A percentile compares a stretch with the other conserved stretches of the same genome.
Conservation (phyloP, 2,113 vertebrate genomes). For the Aspiorhynchus laticeps region DNA sequence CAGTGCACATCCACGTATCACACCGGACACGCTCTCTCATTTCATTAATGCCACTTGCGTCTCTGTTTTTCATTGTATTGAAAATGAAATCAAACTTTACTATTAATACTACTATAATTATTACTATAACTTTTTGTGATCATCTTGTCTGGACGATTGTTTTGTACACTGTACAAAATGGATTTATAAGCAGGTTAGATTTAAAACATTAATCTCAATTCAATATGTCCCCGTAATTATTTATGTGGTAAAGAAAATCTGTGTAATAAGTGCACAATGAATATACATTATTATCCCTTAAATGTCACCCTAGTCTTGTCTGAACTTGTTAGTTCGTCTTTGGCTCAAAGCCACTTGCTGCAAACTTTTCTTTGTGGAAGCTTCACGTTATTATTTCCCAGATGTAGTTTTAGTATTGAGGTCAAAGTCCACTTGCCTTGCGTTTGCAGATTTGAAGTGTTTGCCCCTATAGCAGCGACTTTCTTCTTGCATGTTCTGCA, state of each 20-base stretch:
- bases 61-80: constrained; percentile 9
- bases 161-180: neutral
- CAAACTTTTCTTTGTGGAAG: too few relatives aligned
- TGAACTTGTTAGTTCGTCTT: neutral
- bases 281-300: neutral
- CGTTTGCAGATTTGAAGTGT: neutral
- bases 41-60: neutral
- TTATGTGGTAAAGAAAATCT: neutral
- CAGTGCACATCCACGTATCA: neutral
- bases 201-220: neutral
- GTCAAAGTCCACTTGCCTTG: neutral
- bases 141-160: neutral
- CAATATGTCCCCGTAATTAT: neutral
- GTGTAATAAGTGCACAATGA: neutral
- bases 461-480: neutral
- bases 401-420: neutral
- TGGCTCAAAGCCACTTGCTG: neutral
- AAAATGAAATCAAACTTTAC: neutral
- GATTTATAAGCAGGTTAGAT: neutral
- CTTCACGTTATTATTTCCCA: too few relatives aligned
- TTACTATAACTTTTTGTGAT: constrained; percentile 2
- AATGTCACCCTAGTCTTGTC: neutral
- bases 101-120: neutral
- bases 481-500: neutral
- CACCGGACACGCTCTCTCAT: neutral